phyloP scores from a whole-genome alignment of 2,888 invertebrate genomes.

The Pseudococcus viburni region DNA sequence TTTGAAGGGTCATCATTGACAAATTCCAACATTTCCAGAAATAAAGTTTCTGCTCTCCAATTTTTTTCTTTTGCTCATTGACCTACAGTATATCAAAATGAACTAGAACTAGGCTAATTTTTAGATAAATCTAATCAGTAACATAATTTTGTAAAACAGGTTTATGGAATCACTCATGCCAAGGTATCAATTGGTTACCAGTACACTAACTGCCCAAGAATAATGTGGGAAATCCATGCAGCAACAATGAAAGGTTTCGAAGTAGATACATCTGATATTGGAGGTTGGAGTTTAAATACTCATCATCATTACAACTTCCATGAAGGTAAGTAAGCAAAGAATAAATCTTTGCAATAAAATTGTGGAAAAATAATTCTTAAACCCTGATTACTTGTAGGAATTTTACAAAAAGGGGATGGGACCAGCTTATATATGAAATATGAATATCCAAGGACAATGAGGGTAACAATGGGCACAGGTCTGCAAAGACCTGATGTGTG shows the following conservation, averaged over 20 bases:
- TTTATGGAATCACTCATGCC: constrained; percentile 90
- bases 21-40: too few relatives aligned
- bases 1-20: too few relatives aligned
- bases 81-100: too few relatives aligned
- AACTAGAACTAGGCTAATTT: too few relatives aligned
- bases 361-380: neutral
- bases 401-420: constrained; percentile 97
- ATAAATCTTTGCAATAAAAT: neutral
- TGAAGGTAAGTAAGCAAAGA: constrained; percentile 76
- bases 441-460: constrained; percentile 86
- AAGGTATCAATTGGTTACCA: constrained; percentile 95
- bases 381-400: constrained; percentile 73
- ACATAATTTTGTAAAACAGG: constrained; percentile 68
- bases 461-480: constrained; percentile 94
- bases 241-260: constrained; percentile 95
- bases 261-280: constrained; percentile 96
- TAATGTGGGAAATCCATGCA: constrained; percentile 96
- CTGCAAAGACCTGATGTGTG: constrained; percentile 88
- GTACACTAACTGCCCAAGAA: constrained; percentile 86
- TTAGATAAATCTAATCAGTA: too few relatives aligned
- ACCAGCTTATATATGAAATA: constrained; percentile 94
- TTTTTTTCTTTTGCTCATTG: too few relatives aligned
- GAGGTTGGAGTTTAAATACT: constrained; percentile 97
- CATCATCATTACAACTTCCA: constrained; percentile 99
- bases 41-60: too few relatives aligned